phyloP scores from a whole-genome alignment of 2,888 invertebrate species.

The Lasioglossum villosulum region DNA sequence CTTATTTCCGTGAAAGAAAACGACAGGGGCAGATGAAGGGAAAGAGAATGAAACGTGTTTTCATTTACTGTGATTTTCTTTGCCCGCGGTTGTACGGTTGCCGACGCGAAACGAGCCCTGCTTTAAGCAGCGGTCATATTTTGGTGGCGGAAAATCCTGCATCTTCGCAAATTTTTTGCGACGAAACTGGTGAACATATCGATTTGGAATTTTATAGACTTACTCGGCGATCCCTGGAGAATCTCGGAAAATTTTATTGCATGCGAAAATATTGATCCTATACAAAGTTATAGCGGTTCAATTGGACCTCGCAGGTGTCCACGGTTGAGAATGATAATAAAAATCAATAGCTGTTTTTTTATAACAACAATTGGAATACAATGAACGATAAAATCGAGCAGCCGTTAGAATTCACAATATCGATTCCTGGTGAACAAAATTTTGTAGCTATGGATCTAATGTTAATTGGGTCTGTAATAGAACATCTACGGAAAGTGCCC shows the following conservation, averaged over 20 bases:
- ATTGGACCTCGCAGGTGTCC: neutral
- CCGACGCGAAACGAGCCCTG: neutral
- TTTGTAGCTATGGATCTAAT: neutral
- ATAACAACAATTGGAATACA: neutral
- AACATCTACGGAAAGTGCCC: neutral
- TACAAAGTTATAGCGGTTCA: neutral
- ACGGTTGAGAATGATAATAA: neutral
- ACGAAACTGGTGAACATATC: neutral
- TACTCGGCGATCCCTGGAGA: neutral
- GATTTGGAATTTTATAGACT: neutral
- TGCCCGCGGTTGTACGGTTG: neutral
- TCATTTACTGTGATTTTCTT: slow-evolving; percentile 39
- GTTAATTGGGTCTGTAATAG: neutral
- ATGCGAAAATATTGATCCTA: neutral
- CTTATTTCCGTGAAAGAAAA: slow-evolving; percentile 9
- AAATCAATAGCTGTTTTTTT: neutral
- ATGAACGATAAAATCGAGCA: neutral
- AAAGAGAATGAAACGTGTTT: slow-evolving; percentile 40
- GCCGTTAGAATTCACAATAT: neutral
- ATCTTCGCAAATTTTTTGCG: neutral
- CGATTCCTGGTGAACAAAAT: neutral
- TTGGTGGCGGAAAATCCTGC: neutral
- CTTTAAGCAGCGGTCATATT: neutral
- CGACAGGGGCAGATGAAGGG: neutral
- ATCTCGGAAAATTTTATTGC: neutral